Conservation (phyloP, 1,140 invertebrate species). For the Phthorimaea operculella region DNA sequence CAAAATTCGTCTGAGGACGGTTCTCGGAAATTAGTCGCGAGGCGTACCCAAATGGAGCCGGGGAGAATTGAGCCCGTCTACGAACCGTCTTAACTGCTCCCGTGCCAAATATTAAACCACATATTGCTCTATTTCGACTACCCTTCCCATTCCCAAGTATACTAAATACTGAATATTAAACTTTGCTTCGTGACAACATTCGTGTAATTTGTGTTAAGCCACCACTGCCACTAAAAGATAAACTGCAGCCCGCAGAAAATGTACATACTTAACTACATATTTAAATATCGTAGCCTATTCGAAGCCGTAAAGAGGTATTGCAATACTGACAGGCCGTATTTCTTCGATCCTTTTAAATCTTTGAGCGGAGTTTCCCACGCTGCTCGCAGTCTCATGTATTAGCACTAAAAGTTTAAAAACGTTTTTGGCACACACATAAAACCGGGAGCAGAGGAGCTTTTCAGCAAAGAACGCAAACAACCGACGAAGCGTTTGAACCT, state of each 20-base stretch:
- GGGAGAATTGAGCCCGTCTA: neutral
- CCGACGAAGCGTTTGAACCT: conserved; percentile 11
- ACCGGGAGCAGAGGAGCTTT: conserved; percentile 17
- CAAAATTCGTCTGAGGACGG: neutral
- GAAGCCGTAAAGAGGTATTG: conserved; percentile 2
- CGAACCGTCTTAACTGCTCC: neutral
- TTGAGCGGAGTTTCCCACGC: conserved; percentile 9
- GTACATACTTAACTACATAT: neutral
- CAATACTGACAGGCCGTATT: conserved; percentile 2
- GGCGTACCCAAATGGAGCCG: neutral
- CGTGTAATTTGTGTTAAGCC: neutral
- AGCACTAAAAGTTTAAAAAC: conserved; percentile 23
- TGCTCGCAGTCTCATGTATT: conserved; percentile 12
- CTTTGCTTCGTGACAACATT: too few species aligned
- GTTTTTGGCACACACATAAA: conserved; percentile 22
- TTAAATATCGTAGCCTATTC: neutral
- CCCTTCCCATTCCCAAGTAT: neutral
- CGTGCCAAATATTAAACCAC: neutral
- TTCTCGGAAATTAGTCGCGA: neutral
- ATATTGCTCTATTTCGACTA: neutral
- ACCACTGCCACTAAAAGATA: neutral
- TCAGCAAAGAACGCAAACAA: conserved; percentile 23
- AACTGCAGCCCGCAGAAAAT: neutral
- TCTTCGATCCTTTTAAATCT: conserved; percentile 2
- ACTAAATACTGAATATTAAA: neutral